Evolutionary conservation across 2,113 vertebrate species (phyloP), one percentile per base, ranked within the genome.

Genomic region (Porphyrio hochstetteri): DNA sequence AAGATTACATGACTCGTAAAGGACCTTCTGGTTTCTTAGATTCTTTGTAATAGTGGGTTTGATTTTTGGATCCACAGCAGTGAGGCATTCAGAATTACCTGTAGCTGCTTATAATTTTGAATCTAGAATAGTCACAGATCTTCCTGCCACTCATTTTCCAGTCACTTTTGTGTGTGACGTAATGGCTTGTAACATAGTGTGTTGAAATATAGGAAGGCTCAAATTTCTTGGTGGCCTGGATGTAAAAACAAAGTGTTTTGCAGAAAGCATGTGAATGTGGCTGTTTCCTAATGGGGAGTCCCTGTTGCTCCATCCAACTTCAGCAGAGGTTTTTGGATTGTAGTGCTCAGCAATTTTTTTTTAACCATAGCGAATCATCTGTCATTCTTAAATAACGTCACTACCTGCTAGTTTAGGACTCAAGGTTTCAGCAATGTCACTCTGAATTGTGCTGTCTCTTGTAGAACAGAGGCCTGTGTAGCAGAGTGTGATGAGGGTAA

Each of bases 331-430:
- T 40, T 90, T 71, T 72, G 71, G 86, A 55, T 46, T 92, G 85
- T 76, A 81, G 60, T 29, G 60, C 87, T 96, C 92, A 91, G 95
- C 90, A 71, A 11, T 67, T 88, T 82, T 55, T 46, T 46, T 83
- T 80, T 38, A 61, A 53, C 75, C 38, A 25, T 0, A 25, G 85
- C 86, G 52, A 82, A 71, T 88, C 75, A 48, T 83, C 60, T 86
- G 92, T 96, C 93, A 92, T 70, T 96, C 94, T 81, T 88, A 88
- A 90, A 65, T 90, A 90, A 88, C 71, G 82, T 4, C 76, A 48
- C 18, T 78, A 56, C 64, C 79, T 75, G 31, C 85, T 88, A 11
- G 46, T 70, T 96, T 42, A 91, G 93, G 90, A 68, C 50, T 95
- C 92, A 94, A 95, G 93, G 93, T 70, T 96, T 77, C 60, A 23